phyloP scores from a whole-genome alignment of 2,113 vertebrate genomes.

The Nycticebus coucang region DNA sequence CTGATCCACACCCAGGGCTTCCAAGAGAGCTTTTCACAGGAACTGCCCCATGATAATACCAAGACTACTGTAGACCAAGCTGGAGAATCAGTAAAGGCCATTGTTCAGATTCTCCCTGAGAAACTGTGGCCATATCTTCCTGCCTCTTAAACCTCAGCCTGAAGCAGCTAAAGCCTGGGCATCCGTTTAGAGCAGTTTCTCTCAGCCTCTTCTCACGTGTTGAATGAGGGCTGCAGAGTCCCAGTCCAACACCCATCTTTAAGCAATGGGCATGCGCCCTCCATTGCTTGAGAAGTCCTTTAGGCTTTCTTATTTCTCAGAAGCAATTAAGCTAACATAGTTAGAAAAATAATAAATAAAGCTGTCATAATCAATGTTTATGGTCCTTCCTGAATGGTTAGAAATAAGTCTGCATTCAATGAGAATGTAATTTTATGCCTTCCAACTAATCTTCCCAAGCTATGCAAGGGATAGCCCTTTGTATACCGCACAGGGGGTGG shows the following conservation, averaged over 20 bases:
- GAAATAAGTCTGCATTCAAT: neutral
- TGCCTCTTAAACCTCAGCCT: neutral
- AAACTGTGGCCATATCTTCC: neutral
- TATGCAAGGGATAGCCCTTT: neutral
- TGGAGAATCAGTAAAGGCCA: neutral
- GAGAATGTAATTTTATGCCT: neutral
- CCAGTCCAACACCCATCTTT: neutral
- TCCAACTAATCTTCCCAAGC: neutral
- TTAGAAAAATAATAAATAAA: constrained; percentile 19
- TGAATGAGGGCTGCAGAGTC: neutral
- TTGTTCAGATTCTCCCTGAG: neutral
- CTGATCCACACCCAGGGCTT: neutral
- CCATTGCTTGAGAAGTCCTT: neutral
- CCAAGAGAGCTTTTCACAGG: neutral
- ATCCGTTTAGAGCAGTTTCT: neutral
- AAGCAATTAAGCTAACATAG: too few relatives aligned
- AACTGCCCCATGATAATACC: neutral
- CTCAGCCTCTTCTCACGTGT: neutral
- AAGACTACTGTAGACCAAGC: neutral
- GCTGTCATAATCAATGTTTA: neutral
- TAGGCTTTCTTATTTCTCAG: neutral
- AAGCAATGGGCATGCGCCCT: neutral
- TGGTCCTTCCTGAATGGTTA: neutral
- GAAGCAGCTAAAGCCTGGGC: too few relatives aligned
- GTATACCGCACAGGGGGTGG: neutral